These are phyloP conservation scores for Sinocyclocheilus grahami DNA, from an alignment of 2,113 vertebrate genomes.

Conservation along the genomic window DNA sequence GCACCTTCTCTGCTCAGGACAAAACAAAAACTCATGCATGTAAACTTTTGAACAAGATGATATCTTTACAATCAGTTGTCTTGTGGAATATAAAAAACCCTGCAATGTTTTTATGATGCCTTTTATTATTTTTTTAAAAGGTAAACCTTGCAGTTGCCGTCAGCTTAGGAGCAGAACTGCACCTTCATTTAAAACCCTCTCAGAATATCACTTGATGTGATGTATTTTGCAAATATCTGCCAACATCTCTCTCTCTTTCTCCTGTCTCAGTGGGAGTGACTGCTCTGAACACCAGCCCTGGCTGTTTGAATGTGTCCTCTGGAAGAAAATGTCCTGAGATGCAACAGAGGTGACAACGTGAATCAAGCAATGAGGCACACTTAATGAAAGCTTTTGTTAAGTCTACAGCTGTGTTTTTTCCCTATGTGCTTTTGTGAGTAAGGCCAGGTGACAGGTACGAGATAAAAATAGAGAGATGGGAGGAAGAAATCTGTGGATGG, in stretches of 20 bases:
- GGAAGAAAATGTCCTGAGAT: constrained; percentile 55
- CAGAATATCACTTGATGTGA: constrained; percentile 1
- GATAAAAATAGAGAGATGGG: constrained; percentile 51
- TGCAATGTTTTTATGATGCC: background rate
- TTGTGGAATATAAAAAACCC: background rate
- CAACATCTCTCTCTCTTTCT: background rate
- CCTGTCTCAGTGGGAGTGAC: constrained; percentile 59
- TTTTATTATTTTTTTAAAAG: background rate
- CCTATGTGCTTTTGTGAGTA: constrained; percentile 63
- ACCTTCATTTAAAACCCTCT: background rate
- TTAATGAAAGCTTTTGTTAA: constrained; percentile 45
- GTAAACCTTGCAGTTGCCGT: background rate
- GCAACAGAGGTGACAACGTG: constrained; percentile 63
- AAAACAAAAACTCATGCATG: background rate
- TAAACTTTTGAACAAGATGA: background rate
- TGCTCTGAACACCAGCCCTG: constrained; percentile 68
- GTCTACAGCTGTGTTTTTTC: constrained; percentile 58
- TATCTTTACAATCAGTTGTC: background rate
- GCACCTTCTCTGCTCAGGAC: background rate
- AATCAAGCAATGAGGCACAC: constrained; percentile 59
- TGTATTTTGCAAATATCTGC: background rate
- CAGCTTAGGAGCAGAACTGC: background rate
- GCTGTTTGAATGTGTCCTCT: constrained; percentile 63
- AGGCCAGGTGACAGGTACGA: constrained; percentile 51
- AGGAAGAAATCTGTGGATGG: background rate